A percentile compares a stretch with the other conserved stretches of the same genome.
Conservation (phyloP, 2,113 vertebrate genomes). For the Peucedramus taeniatus region DNA sequence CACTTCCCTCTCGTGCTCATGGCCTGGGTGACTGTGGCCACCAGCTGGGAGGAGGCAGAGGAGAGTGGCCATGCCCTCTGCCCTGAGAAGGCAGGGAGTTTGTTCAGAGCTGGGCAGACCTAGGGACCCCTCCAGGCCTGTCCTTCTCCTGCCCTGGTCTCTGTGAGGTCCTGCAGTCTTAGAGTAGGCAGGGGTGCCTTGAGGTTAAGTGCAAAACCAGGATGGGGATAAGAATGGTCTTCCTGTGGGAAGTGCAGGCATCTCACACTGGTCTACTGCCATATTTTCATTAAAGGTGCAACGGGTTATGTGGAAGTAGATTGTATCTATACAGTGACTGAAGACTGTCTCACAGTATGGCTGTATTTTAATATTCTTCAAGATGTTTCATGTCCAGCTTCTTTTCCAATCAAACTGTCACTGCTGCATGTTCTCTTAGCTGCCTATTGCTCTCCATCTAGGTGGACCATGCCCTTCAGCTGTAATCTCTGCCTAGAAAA, state of each 20-base stretch:
- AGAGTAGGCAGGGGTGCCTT: neutral
- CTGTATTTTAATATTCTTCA: neutral
- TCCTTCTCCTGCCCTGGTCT: neutral
- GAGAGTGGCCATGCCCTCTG: neutral
- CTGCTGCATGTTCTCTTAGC: rapidly evolving
- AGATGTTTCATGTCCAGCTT: rapidly evolving
- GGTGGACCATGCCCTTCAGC: neutral
- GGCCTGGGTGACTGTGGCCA: rapidly evolving
- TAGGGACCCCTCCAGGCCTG: neutral
- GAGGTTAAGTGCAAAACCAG: neutral
- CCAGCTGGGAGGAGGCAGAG: neutral
- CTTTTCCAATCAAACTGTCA: neutral
- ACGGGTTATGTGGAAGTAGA: rapidly evolving
- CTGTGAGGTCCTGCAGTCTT: neutral
- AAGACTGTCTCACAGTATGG: rapidly evolving
- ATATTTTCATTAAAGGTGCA: rapidly evolving
- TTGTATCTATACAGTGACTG: neutral
- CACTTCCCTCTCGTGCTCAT: neutral
- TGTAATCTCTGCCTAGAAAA: neutral
- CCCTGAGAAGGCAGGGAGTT: neutral
- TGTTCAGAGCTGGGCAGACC: neutral
- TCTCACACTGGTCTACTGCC: neutral
- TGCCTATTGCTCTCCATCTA: neutral
- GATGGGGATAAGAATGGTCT: rapidly evolving
- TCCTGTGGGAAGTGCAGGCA: rapidly evolving